A percentile compares a stretch with the other conserved stretches of the same genome.
Evolutionary conservation across 2,797 vertebrate species (phyloP).

Genomic region (Bryconaethiops microstoma): DNA sequence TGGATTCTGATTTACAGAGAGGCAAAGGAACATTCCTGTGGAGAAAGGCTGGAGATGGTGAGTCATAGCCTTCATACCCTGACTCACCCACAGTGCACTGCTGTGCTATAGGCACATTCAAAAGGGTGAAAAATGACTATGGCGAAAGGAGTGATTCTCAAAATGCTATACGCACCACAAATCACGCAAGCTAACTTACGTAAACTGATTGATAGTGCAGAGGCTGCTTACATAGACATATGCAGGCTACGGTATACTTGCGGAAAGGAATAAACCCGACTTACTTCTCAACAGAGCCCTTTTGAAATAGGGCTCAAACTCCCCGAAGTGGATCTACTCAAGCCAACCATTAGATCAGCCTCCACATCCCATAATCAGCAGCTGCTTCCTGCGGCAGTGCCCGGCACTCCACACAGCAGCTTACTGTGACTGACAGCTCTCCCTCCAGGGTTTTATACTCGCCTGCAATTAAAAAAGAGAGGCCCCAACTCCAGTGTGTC

Average conservation of each 20-base stretch:
- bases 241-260: neutral
- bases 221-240: constrained; percentile 21
- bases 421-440: constrained; percentile 54
- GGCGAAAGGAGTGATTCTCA: constrained; percentile 44
- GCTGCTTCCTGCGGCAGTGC: constrained; percentile 52
- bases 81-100: constrained; percentile 54
- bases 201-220: constrained; percentile 43
- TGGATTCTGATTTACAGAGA: constrained; percentile 60
- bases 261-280: constrained; percentile 50
- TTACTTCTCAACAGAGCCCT: constrained; percentile 26
- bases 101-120: constrained; percentile 45
- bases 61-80: constrained; percentile 58
- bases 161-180: constrained; percentile 37
- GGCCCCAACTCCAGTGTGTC: constrained; percentile 17
- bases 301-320: constrained; percentile 12
- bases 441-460: constrained; percentile 32
- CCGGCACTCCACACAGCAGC: constrained; percentile 57
- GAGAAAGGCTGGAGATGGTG: constrained; percentile 62
- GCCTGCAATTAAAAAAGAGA: constrained; percentile 45
- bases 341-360: constrained; percentile 68
- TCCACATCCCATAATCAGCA: constrained; percentile 63
- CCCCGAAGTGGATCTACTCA: constrained; percentile 30
- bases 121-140: constrained; percentile 47
- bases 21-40: constrained; percentile 63
- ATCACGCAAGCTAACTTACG: constrained; percentile 32